These are phyloP conservation scores for Loris lydekkerianus DNA, from an alignment of 2,797 vertebrate genomes.

Conservation along the genomic window DNA sequence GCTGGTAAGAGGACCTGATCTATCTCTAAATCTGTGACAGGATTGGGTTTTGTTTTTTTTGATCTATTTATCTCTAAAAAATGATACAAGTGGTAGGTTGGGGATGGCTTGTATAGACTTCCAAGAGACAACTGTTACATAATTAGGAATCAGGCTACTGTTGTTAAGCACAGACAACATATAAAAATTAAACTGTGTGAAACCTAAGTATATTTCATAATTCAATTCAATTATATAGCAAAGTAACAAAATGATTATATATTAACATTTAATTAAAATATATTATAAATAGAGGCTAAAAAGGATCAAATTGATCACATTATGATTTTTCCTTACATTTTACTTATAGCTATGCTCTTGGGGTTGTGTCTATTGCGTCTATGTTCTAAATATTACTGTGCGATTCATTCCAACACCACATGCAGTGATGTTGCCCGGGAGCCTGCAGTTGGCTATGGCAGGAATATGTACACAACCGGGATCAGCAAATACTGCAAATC, in stretches of 20 bases:
- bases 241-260: not conserved
- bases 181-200: not conserved
- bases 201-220: not conserved
- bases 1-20: not conserved
- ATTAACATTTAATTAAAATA: not conserved
- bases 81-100: not conserved
- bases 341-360: not conserved
- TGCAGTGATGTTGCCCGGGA: not conserved
- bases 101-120: not conserved
- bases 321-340: not conserved
- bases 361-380: not conserved
- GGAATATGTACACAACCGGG: not conserved
- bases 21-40: not conserved
- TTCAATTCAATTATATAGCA: not conserved
- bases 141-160: not conserved
- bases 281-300: not conserved
- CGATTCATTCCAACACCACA: not conserved
- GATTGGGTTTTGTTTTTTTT: not conserved
- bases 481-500: not conserved
- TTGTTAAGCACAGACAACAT: not conserved
- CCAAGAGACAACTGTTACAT: not conserved
- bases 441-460: not conserved
- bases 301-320: not conserved
- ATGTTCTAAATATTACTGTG: too few species aligned
- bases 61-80: not conserved